Conservation (phyloP, 2,888 invertebrate species). For the Trachelus iudaicus region DNA sequence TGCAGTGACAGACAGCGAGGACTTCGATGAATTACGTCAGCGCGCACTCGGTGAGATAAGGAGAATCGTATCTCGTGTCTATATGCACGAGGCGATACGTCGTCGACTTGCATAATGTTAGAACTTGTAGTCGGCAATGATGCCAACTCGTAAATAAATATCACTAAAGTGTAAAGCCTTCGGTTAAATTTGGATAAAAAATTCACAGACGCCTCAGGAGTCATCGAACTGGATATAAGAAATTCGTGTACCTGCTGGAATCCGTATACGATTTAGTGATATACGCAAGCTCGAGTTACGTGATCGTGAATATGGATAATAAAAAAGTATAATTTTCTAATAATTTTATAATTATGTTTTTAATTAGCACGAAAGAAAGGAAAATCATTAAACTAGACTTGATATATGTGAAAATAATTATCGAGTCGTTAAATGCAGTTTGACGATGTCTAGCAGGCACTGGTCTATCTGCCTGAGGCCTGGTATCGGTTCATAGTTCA, state of each 20-base stretch:
- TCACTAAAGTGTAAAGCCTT: background rate
- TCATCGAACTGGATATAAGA: background rate
- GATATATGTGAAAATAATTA: background rate
- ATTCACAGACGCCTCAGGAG: background rate
- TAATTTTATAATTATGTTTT: background rate
- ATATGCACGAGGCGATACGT: background rate
- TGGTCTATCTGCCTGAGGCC: slow-evolving; percentile 4
- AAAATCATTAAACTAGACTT: background rate
- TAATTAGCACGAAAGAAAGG: background rate
- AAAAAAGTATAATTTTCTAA: background rate
- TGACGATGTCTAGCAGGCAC: background rate
- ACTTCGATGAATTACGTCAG: background rate
- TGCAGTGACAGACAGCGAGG: background rate
- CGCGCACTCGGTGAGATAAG: background rate
- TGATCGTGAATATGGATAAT: background rate
- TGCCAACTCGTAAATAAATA: background rate
- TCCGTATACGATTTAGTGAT: background rate
- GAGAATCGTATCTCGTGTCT: background rate
- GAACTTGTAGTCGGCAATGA: background rate
- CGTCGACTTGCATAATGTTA: background rate
- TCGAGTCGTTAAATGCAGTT: background rate
- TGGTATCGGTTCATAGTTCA: slow-evolving; percentile 43
- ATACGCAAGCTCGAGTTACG: background rate
- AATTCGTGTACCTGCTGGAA: background rate
- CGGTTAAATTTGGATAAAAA: background rate